These are phyloP conservation scores for Hafferia zeledoni DNA, from an alignment of 2,797 vertebrate species.

Conservation along the genomic window DNA sequence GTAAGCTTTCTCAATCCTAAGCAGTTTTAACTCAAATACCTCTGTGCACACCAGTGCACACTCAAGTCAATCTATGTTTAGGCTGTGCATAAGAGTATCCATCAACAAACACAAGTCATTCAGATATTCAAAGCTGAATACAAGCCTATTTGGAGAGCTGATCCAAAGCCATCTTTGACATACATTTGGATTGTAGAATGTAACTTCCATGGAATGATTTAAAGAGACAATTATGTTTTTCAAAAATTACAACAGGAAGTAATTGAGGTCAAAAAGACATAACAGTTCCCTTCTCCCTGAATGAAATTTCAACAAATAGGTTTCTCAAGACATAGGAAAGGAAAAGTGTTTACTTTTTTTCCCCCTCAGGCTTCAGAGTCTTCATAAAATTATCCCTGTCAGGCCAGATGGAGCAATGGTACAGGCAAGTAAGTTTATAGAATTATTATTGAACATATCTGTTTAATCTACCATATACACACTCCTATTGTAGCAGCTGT, in stretches of 20 bases:
- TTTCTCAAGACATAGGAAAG: neutral
- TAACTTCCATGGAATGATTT: neutral
- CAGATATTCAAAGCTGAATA: neutral
- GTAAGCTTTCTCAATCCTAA: neutral
- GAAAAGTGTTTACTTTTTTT: neutral
- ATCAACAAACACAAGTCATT: neutral
- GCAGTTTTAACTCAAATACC: neutral
- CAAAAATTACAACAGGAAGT: neutral
- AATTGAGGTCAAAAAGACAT: neutral
- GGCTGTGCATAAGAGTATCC: neutral
- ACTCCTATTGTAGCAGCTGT: neutral
- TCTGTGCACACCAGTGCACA: neutral
- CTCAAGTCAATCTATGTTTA: neutral
- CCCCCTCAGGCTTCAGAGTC: neutral
- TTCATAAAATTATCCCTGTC: neutral
- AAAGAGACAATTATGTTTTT: neutral
- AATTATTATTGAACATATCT: neutral
- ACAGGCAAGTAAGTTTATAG: neutral
- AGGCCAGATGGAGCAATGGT: neutral
- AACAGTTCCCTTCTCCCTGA: neutral
- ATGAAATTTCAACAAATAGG: neutral
- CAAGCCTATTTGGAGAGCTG: neutral
- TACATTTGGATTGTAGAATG: neutral
- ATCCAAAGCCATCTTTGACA: neutral
- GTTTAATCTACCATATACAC: slow-evolving; percentile 7